phyloP scores from a whole-genome alignment of 53 echinoderm and acorn worm genomes.

The Zoroaster sp. region DNA sequence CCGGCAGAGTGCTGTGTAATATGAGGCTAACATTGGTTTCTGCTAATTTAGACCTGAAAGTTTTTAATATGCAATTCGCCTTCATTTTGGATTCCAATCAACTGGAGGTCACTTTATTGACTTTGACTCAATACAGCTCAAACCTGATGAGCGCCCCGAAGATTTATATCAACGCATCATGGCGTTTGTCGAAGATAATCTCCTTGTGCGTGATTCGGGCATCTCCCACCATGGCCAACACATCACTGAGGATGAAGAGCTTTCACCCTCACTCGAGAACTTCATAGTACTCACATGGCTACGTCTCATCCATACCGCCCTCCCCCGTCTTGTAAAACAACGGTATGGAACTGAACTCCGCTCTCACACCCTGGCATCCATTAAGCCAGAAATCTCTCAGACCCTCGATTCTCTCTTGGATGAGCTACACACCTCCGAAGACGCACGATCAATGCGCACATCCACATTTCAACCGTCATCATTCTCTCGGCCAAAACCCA shows the following conservation, averaged over 20 bases:
- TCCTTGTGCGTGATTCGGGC: neutral
- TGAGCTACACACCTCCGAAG: neutral
- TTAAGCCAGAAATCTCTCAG: slow-evolving; percentile 43
- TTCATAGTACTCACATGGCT: too few species aligned
- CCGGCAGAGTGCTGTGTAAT: too few species aligned
- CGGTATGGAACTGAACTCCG: too few species aligned
- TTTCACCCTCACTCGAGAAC: too few species aligned
- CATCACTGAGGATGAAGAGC: too few species aligned
- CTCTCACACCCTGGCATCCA: too few species aligned
- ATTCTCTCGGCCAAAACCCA: neutral
- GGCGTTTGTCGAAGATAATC: slow-evolving; percentile 49
- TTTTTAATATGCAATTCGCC: too few species aligned
- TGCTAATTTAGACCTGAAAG: too few species aligned
- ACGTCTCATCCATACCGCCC: too few species aligned
- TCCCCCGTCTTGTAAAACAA: too few species aligned
- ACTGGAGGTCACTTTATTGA: slow-evolving; percentile 53
- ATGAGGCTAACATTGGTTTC: too few species aligned
- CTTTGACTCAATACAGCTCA: neutral
- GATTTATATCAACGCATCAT: slow-evolving; percentile 45
- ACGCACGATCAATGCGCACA: slow-evolving; percentile 15
- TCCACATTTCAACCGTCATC: neutral
- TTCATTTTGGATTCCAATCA: slow-evolving; percentile 35
- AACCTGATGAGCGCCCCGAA: slow-evolving; percentile 50
- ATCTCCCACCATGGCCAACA: neutral
- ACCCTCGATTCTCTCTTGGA: slow-evolving; percentile 13